phyloP scores from a whole-genome alignment of 2,888 invertebrate species.

The Watsonalla cultraria region DNA sequence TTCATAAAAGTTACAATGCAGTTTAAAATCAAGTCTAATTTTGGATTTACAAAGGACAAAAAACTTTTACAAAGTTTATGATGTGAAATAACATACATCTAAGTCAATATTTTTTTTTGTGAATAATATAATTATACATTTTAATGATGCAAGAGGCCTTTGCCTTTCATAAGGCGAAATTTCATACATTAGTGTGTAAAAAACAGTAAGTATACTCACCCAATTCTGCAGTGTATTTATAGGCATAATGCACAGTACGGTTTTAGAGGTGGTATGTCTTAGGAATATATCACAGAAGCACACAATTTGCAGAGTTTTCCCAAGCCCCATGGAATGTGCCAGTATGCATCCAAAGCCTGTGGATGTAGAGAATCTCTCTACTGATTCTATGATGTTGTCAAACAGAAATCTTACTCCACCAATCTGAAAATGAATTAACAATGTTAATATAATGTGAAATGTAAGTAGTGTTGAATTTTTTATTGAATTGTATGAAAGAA shows the following conservation, averaged over 20 bases:
- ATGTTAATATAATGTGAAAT: no score
- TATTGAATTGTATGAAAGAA: no score
- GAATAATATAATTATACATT: no score
- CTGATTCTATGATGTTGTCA: conserved; percentile 97
- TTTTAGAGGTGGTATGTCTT: conserved; percentile 91
- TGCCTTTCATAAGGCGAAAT: no score
- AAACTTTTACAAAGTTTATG: no score
- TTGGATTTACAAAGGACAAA: no score
- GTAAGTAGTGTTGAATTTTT: no score
- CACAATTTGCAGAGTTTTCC: conserved; percentile 98
- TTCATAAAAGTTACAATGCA: no score
- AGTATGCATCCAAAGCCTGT: conserved; percentile 98
- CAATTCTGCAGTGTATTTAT: conserved; percentile 99
- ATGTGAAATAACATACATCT: not conserved
- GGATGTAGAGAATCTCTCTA: conserved; percentile 90
- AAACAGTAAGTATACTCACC: conserved; percentile 66
- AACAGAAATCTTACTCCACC: conserved; percentile 97
- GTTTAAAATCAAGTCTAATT: no score
- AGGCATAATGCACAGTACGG: conserved; percentile 97
- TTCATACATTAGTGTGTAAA: not conserved
- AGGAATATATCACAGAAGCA: conserved; percentile 98
- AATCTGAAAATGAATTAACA: conserved; percentile 75
- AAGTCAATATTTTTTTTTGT: no score
- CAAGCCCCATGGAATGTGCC: conserved; percentile 99
- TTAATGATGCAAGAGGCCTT: no score